These are phyloP conservation scores for Coelopa pilipes DNA, from an alignment of 2,888 invertebrate genomes.

Conservation along the genomic window DNA sequence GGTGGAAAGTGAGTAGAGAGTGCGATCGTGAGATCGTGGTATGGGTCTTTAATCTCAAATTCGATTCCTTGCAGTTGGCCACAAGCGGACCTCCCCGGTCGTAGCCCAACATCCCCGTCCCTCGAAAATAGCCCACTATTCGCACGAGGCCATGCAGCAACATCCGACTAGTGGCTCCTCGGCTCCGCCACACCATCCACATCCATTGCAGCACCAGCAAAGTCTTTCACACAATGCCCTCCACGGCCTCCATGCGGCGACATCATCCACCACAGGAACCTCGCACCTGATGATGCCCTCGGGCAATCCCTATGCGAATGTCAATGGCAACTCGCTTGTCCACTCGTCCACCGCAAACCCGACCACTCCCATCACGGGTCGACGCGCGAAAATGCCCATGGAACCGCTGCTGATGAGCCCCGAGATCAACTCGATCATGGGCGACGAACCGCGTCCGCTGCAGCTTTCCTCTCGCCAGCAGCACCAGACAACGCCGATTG, in stretches of 20 bases:
- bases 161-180: conserved; percentile 42
- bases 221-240: conserved; percentile 48
- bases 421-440: conserved; percentile 75
- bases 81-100: conserved; percentile 69
- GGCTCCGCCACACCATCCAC: conserved; percentile 49
- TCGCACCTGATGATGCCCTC: conserved; percentile 27
- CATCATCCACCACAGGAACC: conserved; percentile 23
- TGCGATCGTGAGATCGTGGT: neutral
- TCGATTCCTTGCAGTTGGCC: conserved; percentile 53
- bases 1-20: conserved; percentile 60
- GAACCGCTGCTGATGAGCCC: conserved; percentile 71
- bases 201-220: conserved; percentile 42
- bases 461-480: conserved; percentile 36
- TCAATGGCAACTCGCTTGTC: conserved; percentile 48
- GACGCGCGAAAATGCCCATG: conserved; percentile 50
- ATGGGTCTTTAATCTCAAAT: neutral
- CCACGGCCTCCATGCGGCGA: conserved; percentile 31
- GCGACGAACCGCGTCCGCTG: conserved; percentile 67
- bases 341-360: conserved; percentile 39
- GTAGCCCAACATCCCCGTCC: conserved; percentile 66
- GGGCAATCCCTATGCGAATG: conserved; percentile 53
- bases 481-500: conserved; percentile 44
- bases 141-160: conserved; percentile 47
- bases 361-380: conserved; percentile 29
- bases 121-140: conserved; percentile 65